Conservation (phyloP, 2,797 vertebrate genomes). For the Acanthopagrus latus region DNA sequence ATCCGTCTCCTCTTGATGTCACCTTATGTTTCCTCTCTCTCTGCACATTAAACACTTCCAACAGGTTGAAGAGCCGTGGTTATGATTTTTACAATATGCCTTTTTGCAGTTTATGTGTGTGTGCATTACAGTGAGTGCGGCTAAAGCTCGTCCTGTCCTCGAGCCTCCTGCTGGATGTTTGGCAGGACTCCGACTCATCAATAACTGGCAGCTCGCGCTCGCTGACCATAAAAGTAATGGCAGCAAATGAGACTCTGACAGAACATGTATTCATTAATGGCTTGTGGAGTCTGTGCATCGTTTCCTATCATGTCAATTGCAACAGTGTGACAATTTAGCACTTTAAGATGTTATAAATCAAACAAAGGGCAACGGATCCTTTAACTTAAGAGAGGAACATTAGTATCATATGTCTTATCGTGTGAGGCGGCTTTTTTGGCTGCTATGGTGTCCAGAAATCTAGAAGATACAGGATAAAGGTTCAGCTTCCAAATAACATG, state of each 20-base stretch:
- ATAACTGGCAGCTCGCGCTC: slow-evolving; percentile 35
- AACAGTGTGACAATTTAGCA: slow-evolving; percentile 8
- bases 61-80: background rate
- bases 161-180: slow-evolving; percentile 10
- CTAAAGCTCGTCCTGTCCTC: slow-evolving; percentile 9
- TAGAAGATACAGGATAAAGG: no score
- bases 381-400: background rate
- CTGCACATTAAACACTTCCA: background rate
- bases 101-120: background rate
- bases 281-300: background rate
- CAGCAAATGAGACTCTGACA: slow-evolving; percentile 33
- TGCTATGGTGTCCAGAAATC: no score
- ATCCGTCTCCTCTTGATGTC: background rate
- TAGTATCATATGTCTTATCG: background rate
- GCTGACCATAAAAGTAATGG: slow-evolving; percentile 29
- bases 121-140: slow-evolving; percentile 13
- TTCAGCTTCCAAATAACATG: background rate
- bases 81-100: background rate
- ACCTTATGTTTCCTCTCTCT: background rate
- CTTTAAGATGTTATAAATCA: slow-evolving; percentile 22
- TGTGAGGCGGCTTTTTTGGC: background rate
- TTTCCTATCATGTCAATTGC: slow-evolving; percentile 10
- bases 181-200: slow-evolving; percentile 29
- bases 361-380: background rate
- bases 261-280: slow-evolving; percentile 34